Evolutionary conservation across 30 jellyfish, hydroid and myxozoan species (phyloP).

Genomic region (Cassiopea xamachana): DNA sequence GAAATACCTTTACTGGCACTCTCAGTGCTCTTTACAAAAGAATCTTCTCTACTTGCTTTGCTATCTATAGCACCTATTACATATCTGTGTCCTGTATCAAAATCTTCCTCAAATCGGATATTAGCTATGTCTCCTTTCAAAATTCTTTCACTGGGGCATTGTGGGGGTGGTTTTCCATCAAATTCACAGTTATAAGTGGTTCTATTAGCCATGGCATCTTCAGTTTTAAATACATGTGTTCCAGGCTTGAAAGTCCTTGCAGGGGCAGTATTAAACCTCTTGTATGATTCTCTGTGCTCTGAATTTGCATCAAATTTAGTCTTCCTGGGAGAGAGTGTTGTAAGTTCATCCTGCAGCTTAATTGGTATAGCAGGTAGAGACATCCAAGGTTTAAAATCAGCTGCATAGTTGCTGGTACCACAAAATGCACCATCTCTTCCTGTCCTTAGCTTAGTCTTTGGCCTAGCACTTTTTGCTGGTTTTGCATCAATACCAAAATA

Average conservation of each 20-base stretch:
- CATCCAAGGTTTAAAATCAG: constrained; percentile 62
- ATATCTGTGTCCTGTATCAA: constrained; percentile 79
- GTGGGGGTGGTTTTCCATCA: constrained; percentile 38
- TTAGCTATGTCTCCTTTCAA: constrained; percentile 58
- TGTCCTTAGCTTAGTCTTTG: constrained; percentile 68
- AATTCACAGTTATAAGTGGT: constrained; percentile 31
- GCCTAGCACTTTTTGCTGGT: constrained; percentile 81
- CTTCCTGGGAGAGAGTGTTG: constrained; percentile 26
- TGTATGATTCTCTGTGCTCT: constrained; percentile 66
- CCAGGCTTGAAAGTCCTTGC: constrained; percentile 67
- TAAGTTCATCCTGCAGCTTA: constrained; percentile 59
- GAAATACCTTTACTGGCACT: background rate
- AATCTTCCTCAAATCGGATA: constrained; percentile 54
- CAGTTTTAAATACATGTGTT: constrained; percentile 56
- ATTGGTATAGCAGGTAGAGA: constrained; percentile 64
- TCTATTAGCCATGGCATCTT: constrained; percentile 34
- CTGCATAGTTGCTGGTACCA: constrained; percentile 68
- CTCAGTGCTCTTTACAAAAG: background rate
- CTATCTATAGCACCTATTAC: constrained; percentile 29
- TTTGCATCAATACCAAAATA: constrained; percentile 60
- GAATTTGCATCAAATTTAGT: constrained; percentile 62
- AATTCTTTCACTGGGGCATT: constrained; percentile 56
- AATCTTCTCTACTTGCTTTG: background rate
- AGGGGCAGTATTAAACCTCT: constrained; percentile 64
- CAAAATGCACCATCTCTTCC: constrained; percentile 51